A percentile compares a stretch with the other conserved stretches of the same genome.
Evolutionary conservation across 2,797 vertebrate genomes (phyloP).

Genomic region (Graptemys geographica): DNA sequence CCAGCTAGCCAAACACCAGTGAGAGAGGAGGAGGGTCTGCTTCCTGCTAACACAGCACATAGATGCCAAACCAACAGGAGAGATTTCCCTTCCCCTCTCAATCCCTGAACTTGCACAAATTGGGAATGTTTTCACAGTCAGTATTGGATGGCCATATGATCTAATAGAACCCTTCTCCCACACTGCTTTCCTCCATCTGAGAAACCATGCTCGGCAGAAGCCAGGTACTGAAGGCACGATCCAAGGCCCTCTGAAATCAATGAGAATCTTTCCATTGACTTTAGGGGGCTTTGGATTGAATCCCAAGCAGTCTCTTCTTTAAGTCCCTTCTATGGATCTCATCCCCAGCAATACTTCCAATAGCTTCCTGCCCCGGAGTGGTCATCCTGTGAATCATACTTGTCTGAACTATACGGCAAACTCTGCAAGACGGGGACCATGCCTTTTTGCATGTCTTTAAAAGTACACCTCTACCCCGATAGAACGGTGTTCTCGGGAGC

Average conservation of each 20-base stretch:
- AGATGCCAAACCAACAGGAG: neutral
- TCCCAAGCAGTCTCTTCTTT: neutral
- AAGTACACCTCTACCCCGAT: too few species aligned
- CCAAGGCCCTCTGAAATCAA: neutral
- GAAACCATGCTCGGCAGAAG: neutral
- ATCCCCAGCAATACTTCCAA: neutral
- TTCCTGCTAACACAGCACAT: rapidly evolving
- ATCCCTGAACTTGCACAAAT: neutral
- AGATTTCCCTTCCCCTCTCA: rapidly evolving
- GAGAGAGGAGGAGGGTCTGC: neutral
- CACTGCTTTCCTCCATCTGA: neutral
- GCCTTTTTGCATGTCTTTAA: neutral
- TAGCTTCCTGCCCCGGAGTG: neutral
- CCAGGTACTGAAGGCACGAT: neutral
- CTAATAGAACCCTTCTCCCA: neutral
- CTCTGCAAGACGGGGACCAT: neutral
- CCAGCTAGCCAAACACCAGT: neutral
- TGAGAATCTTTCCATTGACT: neutral
- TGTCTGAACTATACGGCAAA: neutral
- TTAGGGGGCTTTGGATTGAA: neutral
- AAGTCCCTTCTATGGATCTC: neutral
- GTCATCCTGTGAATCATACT: neutral
- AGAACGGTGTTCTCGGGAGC: too few species aligned
- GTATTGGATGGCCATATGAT: neutral
- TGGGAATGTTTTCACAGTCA: neutral